Conservation (phyloP, 1,140 invertebrate genomes). For the Wiebesia pumilae region DNA sequence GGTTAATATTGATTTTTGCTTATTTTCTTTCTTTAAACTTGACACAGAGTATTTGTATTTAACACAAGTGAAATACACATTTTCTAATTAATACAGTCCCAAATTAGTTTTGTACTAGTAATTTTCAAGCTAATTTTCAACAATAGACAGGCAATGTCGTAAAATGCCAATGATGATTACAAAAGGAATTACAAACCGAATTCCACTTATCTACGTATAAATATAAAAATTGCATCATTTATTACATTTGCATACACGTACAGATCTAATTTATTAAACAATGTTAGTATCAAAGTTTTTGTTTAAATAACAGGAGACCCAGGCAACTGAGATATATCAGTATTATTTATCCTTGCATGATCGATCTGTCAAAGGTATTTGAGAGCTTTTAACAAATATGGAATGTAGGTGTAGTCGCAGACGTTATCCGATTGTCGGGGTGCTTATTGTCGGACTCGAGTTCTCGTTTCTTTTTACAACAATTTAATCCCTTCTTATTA, state of each 20-base stretch:
- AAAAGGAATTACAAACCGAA: not conserved
- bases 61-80: not conserved
- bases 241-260: not conserved
- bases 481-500: constrained; percentile 29
- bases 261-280: constrained; percentile 23
- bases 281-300: not conserved
- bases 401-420: constrained; percentile 41
- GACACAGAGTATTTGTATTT: not conserved
- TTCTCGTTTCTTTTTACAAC: not conserved
- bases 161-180: not conserved
- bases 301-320: constrained; percentile 45
- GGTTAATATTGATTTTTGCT: too few species aligned
- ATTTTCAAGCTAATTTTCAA: constrained; percentile 6
- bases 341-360: constrained; percentile 42
- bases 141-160: constrained; percentile 2
- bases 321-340: constrained; percentile 28
- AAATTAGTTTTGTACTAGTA: not conserved
- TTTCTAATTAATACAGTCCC: not conserved
- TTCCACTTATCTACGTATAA: not conserved
- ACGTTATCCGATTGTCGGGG: constrained; percentile 38
- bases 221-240: constrained; percentile 13
- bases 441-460: not conserved
- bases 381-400: constrained; percentile 51
- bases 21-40: not conserved
- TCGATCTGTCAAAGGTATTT: constrained; percentile 50